Evolutionary conservation across 2,113 vertebrate genomes (phyloP).

Genomic region (Mirza zaza): DNA sequence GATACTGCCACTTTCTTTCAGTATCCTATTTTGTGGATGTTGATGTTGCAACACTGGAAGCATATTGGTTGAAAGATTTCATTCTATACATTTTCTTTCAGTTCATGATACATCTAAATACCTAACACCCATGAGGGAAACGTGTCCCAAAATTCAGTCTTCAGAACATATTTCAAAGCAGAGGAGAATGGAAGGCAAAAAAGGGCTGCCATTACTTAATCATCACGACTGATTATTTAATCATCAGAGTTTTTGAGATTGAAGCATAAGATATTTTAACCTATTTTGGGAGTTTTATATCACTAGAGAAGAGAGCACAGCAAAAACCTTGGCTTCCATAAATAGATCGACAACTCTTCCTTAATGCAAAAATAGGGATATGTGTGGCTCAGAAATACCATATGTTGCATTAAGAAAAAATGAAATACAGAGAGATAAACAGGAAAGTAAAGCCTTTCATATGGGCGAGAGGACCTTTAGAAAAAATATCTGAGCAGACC

Average conservation of each 20-base stretch:
- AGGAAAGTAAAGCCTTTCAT: neutral
- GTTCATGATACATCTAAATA: neutral
- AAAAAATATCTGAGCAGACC: neutral
- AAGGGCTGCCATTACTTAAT: neutral
- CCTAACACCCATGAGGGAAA: neutral
- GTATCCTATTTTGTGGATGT: constrained; percentile 11
- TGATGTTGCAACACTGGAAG: neutral
- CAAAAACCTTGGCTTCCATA: neutral
- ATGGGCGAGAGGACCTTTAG: neutral
- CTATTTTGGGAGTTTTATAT: constrained; percentile 12
- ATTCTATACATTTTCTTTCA: constrained; percentile 51
- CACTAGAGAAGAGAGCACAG: neutral
- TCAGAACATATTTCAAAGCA: constrained; percentile 45
- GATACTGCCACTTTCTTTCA: neutral
- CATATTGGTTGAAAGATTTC: neutral
- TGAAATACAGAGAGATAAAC: neutral
- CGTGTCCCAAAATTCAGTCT: neutral
- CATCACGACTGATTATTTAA: constrained; percentile 41
- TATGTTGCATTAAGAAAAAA: neutral
- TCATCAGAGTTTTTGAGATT: constrained; percentile 27
- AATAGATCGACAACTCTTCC: neutral
- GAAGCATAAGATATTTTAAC: constrained; percentile 25
- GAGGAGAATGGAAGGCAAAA: neutral
- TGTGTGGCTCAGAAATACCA: neutral
- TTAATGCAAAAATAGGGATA: constrained; percentile 7